Conservation (phyloP, 2,888 invertebrate genomes). For the Byasa hedistus region DNA sequence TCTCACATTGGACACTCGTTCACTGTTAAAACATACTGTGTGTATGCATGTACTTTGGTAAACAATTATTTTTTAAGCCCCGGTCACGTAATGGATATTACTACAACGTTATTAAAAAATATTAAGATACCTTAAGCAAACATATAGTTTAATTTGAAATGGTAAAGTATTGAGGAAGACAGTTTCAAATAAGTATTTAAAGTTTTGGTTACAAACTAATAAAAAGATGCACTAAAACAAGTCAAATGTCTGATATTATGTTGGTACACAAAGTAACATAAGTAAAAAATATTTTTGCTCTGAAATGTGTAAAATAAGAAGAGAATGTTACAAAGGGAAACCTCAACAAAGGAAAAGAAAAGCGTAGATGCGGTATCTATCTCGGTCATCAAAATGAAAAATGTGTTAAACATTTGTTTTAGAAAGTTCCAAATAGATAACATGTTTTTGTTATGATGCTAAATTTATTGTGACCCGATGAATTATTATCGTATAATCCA, state of each 20-base stretch:
- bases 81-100: too few species aligned
- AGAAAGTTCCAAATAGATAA: not conserved
- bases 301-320: not conserved
- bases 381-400: conserved; percentile 21
- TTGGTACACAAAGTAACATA: not conserved
- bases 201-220: too few species aligned
- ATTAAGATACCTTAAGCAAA: too few species aligned
- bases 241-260: not conserved
- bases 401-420: conserved; percentile 17
- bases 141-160: too few species aligned
- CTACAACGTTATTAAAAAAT: too few species aligned
- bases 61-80: too few species aligned
- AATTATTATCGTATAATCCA: not conserved
- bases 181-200: too few species aligned
- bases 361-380: conserved; percentile 8
- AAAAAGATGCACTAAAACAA: not conserved
- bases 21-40: too few species aligned
- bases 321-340: not conserved
- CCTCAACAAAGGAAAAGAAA: conserved; percentile 17
- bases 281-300: not conserved
- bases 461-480: not conserved
- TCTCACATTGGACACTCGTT: too few species aligned
- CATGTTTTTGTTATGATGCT: not conserved
- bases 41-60: too few species aligned
- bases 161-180: too few species aligned